Percentiles rank a stretch among this genome's conserved stretches.
Evolutionary conservation across 2,113 vertebrate species (phyloP).

Genomic region (Talpa occidentalis): DNA sequence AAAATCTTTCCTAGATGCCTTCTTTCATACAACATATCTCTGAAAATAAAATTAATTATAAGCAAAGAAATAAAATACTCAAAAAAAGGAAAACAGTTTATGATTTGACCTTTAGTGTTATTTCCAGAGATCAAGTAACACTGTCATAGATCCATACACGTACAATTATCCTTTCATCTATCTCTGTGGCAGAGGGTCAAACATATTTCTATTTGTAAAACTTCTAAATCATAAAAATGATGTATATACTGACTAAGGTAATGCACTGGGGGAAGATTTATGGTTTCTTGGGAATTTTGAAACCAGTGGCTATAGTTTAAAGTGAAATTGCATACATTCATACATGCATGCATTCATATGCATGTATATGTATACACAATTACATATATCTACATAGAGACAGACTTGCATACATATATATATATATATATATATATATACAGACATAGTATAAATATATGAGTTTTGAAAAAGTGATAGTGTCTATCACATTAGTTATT

Average conservation of each 20-base stretch:
- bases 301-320: background rate
- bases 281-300: slow-evolving; percentile 24
- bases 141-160: background rate
- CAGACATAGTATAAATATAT: background rate
- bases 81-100: background rate
- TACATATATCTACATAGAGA: background rate
- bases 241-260: background rate
- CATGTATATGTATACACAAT: background rate
- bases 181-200: background rate
- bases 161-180: background rate
- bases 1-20: background rate
- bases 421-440: background rate
- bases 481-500: background rate
- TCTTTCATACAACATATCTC: background rate
- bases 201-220: background rate
- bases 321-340: background rate
- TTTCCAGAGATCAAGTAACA: slow-evolving; percentile 35
- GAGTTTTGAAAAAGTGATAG: background rate
- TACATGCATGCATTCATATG: background rate
- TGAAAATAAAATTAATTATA: slow-evolving; percentile 46
- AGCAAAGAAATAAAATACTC: slow-evolving; percentile 42
- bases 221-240: slow-evolving; percentile 17
- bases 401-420: background rate
- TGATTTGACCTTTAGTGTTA: background rate
- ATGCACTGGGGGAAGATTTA: background rate